Evolutionary conservation across 2,113 vertebrate genomes (phyloP).

Genomic region (Catharus bicknelli): DNA sequence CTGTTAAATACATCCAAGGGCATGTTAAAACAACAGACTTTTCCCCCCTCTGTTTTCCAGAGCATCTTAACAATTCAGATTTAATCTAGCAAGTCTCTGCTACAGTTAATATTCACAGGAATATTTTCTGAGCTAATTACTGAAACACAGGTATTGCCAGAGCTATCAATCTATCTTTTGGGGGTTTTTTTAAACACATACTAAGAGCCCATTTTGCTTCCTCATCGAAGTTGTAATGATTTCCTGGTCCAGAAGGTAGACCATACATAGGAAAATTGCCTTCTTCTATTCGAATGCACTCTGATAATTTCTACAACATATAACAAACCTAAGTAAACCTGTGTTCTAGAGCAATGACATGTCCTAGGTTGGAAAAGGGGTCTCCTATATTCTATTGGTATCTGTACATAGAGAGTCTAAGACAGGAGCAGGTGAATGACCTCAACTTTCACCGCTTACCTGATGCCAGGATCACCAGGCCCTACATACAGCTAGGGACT

Average conservation of each 20-base stretch:
- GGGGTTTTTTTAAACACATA: not conserved
- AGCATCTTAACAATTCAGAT: not conserved
- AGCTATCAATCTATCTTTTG: not conserved
- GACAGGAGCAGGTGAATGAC: not conserved
- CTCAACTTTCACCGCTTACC: not conserved
- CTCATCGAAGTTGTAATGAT: not conserved
- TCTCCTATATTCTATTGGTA: not conserved
- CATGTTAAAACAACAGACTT: not conserved
- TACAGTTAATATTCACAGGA: not conserved
- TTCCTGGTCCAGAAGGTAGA: not conserved
- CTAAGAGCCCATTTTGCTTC: not conserved
- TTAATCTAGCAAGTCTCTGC: not conserved
- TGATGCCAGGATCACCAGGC: not conserved
- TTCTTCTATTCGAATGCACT: not conserved
- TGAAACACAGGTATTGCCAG: not conserved
- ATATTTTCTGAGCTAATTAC: not conserved
- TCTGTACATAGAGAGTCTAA: not conserved
- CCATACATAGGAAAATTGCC: not conserved
- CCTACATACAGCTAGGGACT: fast-evolving
- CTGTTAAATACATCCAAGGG: not conserved
- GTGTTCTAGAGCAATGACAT: not conserved
- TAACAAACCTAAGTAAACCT: not conserved
- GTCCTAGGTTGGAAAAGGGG: not conserved
- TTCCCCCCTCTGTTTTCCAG: not conserved
- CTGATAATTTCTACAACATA: not conserved